Base-by-base conservation (phyloP, 1,140 invertebrate species). In the Drosophila azteca region DNA sequence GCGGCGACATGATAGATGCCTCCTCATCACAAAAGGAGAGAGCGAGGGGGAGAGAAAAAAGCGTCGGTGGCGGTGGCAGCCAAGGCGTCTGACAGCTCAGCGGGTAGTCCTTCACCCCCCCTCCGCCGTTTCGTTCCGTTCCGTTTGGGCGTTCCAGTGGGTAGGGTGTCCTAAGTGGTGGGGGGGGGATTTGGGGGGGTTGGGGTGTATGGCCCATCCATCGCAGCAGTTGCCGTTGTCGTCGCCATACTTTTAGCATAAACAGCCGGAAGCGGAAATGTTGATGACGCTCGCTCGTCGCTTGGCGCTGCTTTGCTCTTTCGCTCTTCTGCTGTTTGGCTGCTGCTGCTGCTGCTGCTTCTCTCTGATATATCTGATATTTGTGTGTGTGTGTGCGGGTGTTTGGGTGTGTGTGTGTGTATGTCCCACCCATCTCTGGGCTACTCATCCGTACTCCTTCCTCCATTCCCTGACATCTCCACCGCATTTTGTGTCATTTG, bases 201-300 rank as follows among this genome's bases (percentile, higher is more conserved):
- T 1, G 20, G 22, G 46, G 26, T 55, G 24, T 43, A 31, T 57
- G 46, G 31, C 50, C 53, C 69, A 66, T 43, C 62, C 72, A 62
- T 74, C 79, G 68, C 35, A 39, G 35, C 35, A 39, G 35, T 52
- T 70, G 52, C 65, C 64, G 67, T 69, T 68, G 74, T 83, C 70
- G 73, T 59, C 76, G 79, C 79, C 84, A 87, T 83, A 83, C 83
- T 87, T 89, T 89, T 79, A 83, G 84, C 84, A 88, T 88, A 88
- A 88, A 88, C 76, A 88, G 83, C 84, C 83, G 83, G 83, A 89
- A 88, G 83, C 83, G 83, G 83, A 88, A 89, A 88, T 88, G 83
- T 87, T 88, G 79, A 87, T 87, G 83, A 87, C 70, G 82, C 74
- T 75, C 70, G 72, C 52, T 49, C 58, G 29, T 43, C 41, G 58